Evolutionary conservation across 2,797 vertebrate genomes (phyloP), one percentile per base, ranked within the genome.

Genomic region (Pitangus sulphuratus): DNA sequence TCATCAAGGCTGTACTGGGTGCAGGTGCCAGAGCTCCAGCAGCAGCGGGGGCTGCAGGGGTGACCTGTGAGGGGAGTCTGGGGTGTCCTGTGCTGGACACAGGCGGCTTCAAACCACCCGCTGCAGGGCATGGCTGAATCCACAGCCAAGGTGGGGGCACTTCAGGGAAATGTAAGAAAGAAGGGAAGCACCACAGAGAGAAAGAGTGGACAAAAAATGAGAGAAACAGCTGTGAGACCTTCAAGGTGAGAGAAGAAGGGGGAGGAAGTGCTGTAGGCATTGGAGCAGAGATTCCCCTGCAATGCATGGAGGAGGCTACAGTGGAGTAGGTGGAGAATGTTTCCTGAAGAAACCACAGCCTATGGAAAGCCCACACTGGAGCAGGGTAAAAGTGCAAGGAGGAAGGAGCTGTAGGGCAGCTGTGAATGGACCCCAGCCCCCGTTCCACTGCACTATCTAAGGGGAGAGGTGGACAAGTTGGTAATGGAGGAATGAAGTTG

Each of bases 51-150:
- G 11, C 25, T 26, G 25, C 0, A 16, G 37, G 20, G 2, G 19
- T 1, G 5, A 14, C 15, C 42, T 0, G 2, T 24, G 26, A 71
- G 37, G 51, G 16, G 31, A 35, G 18, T 8, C 19, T 0, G 2
- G 15, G 15, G 6, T 48, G 45, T 8, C 12, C 33, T 2, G 1
- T 24, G 30, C 56, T 0, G 0, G 50, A 8, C 13, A 8, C 17
- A 26, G 44, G 8, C 0, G 0, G 31, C 42, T 54, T 20, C 62
- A 37, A 5, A 4, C 2, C 0, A 1, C 47, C 19, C 12, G 5
- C 5, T 0, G 0, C 33, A 12, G 31, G 33, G 39, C 2, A 0
- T 0, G 0, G 15, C 37, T 28, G 21, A 12, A 25, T 11, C 20
- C 39, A 1, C 0, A 1, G 7, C 25, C 1, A 1, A 17, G 31